Conservation (phyloP, 2,113 vertebrate genomes). For the Otis tarda region DNA sequence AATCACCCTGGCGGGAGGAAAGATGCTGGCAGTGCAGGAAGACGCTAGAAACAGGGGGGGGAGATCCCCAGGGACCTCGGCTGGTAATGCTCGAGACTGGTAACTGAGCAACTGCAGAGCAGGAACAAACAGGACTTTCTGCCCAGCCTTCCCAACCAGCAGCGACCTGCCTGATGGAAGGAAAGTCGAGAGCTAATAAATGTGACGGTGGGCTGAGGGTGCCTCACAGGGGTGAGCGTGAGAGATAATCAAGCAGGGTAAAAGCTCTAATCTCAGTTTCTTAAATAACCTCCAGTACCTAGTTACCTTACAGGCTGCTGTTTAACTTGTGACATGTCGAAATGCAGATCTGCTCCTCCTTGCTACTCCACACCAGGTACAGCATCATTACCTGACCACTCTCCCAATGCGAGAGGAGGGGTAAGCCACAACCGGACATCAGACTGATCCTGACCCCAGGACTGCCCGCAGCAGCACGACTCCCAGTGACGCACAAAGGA, state of each 20-base stretch:
- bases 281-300: neutral
- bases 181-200: neutral
- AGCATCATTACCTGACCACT: neutral
- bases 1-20: neutral
- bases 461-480: neutral
- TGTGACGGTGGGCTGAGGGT: neutral
- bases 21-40: neutral
- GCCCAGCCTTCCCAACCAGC: neutral
- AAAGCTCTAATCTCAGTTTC: neutral
- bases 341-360: neutral
- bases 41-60: neutral
- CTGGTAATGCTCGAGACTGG: neutral
- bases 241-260: neutral
- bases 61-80: neutral
- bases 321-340: neutral
- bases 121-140: neutral
- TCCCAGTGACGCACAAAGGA: neutral
- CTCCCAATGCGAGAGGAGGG: neutral
- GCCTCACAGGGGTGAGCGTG: neutral
- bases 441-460: neutral
- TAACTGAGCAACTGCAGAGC: neutral
- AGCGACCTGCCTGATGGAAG: neutral
- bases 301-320: neutral
- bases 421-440: neutral
- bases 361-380: neutral